Percentiles rank a stretch among this genome's conserved stretches.
These are phyloP conservation scores for Indicator indicator DNA, from an alignment of 2,113 vertebrate species.

Conservation along the genomic window DNA sequence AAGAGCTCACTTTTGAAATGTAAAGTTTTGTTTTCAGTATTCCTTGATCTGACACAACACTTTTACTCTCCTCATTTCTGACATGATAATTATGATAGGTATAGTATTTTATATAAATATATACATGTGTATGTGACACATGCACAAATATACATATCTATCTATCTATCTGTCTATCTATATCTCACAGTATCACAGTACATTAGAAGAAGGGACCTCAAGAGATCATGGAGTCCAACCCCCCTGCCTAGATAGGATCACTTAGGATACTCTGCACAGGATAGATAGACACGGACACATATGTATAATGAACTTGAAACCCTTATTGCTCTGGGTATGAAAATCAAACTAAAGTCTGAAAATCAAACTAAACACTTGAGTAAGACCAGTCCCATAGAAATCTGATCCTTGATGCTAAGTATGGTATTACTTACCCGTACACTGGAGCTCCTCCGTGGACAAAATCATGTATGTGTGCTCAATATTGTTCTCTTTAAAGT, in stretches of 20 bases:
- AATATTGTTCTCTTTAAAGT: not conserved
- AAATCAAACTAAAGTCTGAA: not conserved
- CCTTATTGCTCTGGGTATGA: not conserved
- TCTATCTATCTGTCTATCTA: too few species aligned
- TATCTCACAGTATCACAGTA: too few species aligned
- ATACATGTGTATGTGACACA: not conserved
- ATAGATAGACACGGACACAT: not conserved
- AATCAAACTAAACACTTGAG: not conserved
- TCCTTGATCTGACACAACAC: not conserved
- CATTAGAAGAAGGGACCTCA: too few species aligned
- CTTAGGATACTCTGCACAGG: too few species aligned
- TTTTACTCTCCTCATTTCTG: not conserved
- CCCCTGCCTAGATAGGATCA: too few species aligned
- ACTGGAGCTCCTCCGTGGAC: not conserved
- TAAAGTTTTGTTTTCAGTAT: constrained; percentile 7
- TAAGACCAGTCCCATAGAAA: not conserved
- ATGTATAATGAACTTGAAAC: not conserved
- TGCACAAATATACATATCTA: not conserved
- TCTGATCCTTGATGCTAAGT: not conserved
- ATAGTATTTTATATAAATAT: not conserved
- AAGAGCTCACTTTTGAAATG: not conserved
- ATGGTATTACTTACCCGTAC: not conserved
- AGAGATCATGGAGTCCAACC: too few species aligned
- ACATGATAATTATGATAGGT: not conserved
- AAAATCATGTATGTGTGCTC: not conserved